Conservation (phyloP, 2,113 vertebrate species). For the Gavia stellata region DNA sequence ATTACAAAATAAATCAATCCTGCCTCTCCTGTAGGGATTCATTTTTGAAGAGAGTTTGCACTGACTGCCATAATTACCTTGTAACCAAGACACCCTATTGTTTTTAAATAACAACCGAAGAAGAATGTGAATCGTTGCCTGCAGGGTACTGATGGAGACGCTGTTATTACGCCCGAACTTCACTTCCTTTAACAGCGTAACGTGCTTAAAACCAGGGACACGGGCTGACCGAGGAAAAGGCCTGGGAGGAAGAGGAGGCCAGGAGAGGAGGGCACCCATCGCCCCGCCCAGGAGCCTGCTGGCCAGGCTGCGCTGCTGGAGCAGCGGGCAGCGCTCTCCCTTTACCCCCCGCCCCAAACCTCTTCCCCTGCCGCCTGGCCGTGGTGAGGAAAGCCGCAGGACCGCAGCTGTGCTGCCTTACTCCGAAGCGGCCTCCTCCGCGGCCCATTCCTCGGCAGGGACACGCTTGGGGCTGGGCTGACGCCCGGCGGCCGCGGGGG, state of each 20-base stretch:
- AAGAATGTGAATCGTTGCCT: not conserved
- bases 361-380: too few species aligned
- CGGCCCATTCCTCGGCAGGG: too few species aligned
- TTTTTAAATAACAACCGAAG: not conserved
- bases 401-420: accelerated
- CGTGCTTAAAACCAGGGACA: accelerated
- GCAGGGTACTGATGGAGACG: not conserved
- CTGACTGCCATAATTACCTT: not conserved
- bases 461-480: not conserved
- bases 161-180: accelerated
- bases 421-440: not conserved
- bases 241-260: too few species aligned
- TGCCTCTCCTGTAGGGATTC: not conserved
- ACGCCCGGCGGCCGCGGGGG: not conserved
- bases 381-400: accelerated
- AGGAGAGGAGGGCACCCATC: not conserved
- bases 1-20: not conserved
- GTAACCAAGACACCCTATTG: slow-evolving; percentile 3
- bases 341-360: accelerated
- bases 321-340: not conserved
- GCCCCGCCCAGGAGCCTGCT: not conserved
- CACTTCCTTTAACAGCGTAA: accelerated
- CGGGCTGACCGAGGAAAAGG: accelerated
- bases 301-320: not conserved
- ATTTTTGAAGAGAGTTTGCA: not conserved